Evolutionary conservation across 1,140 invertebrate species (phyloP), one percentile per base, ranked within the genome.

Genomic region (Coptotermes formosanus): DNA sequence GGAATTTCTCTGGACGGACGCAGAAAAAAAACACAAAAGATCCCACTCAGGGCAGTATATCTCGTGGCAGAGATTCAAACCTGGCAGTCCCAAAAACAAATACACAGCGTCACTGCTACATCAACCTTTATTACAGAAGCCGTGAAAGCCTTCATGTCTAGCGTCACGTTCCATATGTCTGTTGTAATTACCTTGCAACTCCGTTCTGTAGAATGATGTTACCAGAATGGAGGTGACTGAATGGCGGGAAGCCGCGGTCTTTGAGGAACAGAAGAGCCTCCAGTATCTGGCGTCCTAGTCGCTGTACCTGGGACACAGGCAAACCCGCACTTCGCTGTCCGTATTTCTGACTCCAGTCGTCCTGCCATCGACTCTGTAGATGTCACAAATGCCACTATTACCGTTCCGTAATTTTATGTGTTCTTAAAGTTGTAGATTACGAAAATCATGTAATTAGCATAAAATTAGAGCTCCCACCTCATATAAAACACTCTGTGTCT

Each of bases 171-270:
- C 16, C 19, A 19, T 16, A 23, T 25, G 21, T 14, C 30, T 12
- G 81, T 12, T 32, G 43, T 12, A 6, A 87, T 88, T 89, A 91
- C 90, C 94, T 92, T 25, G 96, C 97, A 0, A 97, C 96, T 3
- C 97, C 97, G 90, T 98, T 97, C 89, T 98, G 96, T 38, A 98
- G 92, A 87, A 98, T 96, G 16, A 98, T 94, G 91, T 98, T 98
- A 48, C 97, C 97, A 45, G 96, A 95, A 90, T 98, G 97, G 82
- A 98, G 91, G 91, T 98, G 96, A 55, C 95, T 94, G 88, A 96
- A 97, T 9, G 94, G 94, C 12, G 97, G 97, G 90, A 98, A 98
- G 48, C 97, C 96, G 88, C 96, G 95, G 87, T 97, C 96, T 89
- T 96, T 95, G 2, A 98, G 92, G 90, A 97, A 98, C 19, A 97